Percentiles rank a stretch among this genome's conserved stretches.
Conservation (phyloP, 1,140 invertebrate genomes). For the Tenebrio molitor region DNA sequence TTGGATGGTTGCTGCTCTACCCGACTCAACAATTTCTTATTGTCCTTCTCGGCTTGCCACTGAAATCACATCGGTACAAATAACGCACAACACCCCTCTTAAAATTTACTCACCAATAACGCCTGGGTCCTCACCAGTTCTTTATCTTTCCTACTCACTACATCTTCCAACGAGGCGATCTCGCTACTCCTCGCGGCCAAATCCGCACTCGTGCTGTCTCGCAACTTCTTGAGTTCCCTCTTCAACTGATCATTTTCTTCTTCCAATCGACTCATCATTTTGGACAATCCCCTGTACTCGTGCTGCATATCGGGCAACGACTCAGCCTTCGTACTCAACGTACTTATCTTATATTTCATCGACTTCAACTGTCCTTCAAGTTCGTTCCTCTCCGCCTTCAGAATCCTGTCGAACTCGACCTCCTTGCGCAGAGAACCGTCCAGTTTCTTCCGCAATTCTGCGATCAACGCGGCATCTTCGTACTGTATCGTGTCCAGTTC, state of each 20-base stretch:
- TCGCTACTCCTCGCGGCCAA: slow-evolving; percentile 70
- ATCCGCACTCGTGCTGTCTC: slow-evolving; percentile 70
- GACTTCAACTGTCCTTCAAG: not conserved
- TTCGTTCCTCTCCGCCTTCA: slow-evolving; percentile 68
- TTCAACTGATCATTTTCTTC: slow-evolving; percentile 53
- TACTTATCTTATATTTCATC: not conserved
- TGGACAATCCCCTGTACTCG: not conserved
- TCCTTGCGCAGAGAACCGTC: slow-evolving; percentile 74
- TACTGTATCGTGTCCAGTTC: slow-evolving; percentile 70
- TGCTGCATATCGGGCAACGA: slow-evolving; percentile 24
- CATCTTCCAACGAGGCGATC: slow-evolving; percentile 70
- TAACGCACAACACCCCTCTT: no score
- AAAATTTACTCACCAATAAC: no score
- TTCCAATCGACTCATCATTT: slow-evolving; percentile 56
- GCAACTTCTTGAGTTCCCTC: slow-evolving; percentile 48
- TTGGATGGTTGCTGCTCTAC: slow-evolving; percentile 3
- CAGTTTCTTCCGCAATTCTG: slow-evolving; percentile 73
- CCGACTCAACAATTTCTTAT: slow-evolving; percentile 1
- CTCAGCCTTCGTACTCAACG: slow-evolving; percentile 58
- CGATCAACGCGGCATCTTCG: slow-evolving; percentile 74
- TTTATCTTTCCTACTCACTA: no score
- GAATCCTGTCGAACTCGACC: slow-evolving; percentile 72
- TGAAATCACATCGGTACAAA: not conserved
- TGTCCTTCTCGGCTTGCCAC: not conserved
- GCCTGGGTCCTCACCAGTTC: slow-evolving; percentile 65